Evolutionary conservation across 2,113 vertebrate genomes (phyloP), one percentile per base, ranked within the genome.

Genomic region (Acrocephalus arundinaceus): DNA sequence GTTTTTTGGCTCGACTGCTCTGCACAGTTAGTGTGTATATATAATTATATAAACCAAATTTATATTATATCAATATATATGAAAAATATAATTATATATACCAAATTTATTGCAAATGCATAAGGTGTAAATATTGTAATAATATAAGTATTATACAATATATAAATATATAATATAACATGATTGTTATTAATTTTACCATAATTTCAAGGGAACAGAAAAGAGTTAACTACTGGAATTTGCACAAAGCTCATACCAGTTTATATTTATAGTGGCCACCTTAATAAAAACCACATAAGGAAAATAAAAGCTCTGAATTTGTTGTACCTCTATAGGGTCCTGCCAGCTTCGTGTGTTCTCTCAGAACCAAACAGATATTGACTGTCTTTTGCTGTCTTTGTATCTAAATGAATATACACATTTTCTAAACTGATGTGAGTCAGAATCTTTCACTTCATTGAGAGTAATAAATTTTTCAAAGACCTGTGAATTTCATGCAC

Each of bases 271-370:
- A 2, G 16, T 72, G 35, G n/a, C 4, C 4, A 25, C 24, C 15
- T 72, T 52, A 52, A 68, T 41, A 59, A 68, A 79, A 79, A n/a
- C 3, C 49, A 75, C 4, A 1, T 4, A 19, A 49, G 33, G 25
- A 39, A 65, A 61, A 54, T 28, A 9, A 77, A 80, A 85, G 0
- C 11, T 54, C 18, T 79, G 24, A 7, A 19, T 59, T 55, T 61
- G 2, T 58, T 76, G 15, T 18, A 30, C 12, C 39, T 41, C 45
- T 65, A 0, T 2, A 37, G 4, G 21, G n/a, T 16, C 1, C 2
- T 63, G 33, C 15, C 33, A 37, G 15, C 28, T 58, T 59, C 37
- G 41, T 62, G 48, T 68, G 13, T 39, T 74, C 45, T 58, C 41
- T 48, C 37, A 66, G 51, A 49, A 58, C 35, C 46, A 20, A 91